A percentile compares a stretch with the other conserved stretches of the same genome.
Conservation (phyloP, 1,140 invertebrate species). For the Drosophila biarmipes region DNA sequence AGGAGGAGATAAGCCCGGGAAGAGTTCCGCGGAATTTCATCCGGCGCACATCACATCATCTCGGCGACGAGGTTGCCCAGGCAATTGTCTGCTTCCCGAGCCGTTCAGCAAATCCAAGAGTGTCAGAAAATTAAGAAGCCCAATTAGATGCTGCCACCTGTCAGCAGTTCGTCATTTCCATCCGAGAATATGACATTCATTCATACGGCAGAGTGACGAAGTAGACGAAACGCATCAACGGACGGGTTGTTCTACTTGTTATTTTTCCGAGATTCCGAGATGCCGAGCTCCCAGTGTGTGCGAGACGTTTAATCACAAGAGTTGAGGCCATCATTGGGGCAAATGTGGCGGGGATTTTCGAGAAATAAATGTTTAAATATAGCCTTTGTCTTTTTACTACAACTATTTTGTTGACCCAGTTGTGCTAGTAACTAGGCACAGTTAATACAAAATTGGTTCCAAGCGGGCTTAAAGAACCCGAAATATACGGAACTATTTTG, state of each 20-base stretch:
- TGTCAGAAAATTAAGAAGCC: slow-evolving; percentile 84
- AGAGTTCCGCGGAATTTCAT: slow-evolving; percentile 64
- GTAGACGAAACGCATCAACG: slow-evolving; percentile 70
- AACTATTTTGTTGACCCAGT: neutral
- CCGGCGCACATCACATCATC: slow-evolving; percentile 18
- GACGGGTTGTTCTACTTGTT: slow-evolving; percentile 51
- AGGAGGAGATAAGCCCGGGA: slow-evolving; percentile 14
- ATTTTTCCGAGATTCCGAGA: slow-evolving; percentile 6
- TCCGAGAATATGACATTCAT: slow-evolving; percentile 78
- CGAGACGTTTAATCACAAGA: slow-evolving; percentile 35
- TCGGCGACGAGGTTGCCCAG: slow-evolving; percentile 15
- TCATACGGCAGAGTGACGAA: slow-evolving; percentile 74
- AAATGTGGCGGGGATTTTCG: slow-evolving; percentile 50
- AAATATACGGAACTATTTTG: neutral
- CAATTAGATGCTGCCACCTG: slow-evolving; percentile 84
- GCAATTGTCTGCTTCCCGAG: slow-evolving; percentile 65
- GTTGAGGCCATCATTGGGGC: slow-evolving; percentile 28
- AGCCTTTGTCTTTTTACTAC: neutral
- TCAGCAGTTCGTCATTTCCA: slow-evolving; percentile 84
- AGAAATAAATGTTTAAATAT: slow-evolving; percentile 52
- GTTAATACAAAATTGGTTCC: neutral
- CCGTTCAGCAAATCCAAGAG: slow-evolving; percentile 54
- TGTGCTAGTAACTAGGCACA: too few relatives aligned
- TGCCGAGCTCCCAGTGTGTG: slow-evolving; percentile 2
- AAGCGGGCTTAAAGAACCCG: neutral